These are phyloP conservation scores for Armadillidium nasatum DNA, from an alignment of 1,140 invertebrate species.

Conservation along the genomic window DNA sequence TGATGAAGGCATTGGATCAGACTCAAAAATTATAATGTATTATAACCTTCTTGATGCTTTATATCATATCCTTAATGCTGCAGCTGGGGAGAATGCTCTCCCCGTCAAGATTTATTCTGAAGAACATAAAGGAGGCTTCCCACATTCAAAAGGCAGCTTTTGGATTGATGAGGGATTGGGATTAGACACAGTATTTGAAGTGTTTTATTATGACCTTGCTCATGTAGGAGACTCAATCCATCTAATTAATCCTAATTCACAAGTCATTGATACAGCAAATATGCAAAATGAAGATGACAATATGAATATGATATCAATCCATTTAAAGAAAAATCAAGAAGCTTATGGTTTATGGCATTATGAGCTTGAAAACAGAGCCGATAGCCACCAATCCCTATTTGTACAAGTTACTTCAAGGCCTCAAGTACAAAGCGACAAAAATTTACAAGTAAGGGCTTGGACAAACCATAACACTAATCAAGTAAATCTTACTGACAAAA, in stretches of 20 bases:
- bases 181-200: conserved; percentile 45
- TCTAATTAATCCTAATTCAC: conserved; percentile 40
- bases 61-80: conserved; percentile 33
- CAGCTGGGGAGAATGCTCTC: conserved; percentile 30
- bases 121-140: conserved; percentile 37
- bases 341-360: conserved; percentile 41
- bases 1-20: conserved; percentile 43
- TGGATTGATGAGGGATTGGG: conserved; percentile 43
- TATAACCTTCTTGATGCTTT: conserved; percentile 43
- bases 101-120: conserved; percentile 41
- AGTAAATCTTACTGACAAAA: conserved; percentile 42
- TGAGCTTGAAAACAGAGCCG: conserved; percentile 40
- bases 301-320: conserved; percentile 44
- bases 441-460: conserved; percentile 34
- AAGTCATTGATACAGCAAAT: conserved; percentile 43
- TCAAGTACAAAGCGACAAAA: conserved; percentile 1
- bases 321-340: conserved; percentile 35
- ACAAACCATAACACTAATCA: conserved; percentile 32
- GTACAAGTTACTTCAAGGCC: conserved; percentile 43
- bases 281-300: conserved; percentile 44
- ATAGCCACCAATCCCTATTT: conserved; percentile 40
- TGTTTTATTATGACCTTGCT: conserved; percentile 46
- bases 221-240: conserved; percentile 45
- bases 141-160: conserved; percentile 44
- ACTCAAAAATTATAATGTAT: conserved; percentile 43